Evolutionary conservation across 2,888 invertebrate genomes (phyloP).

Genomic region (Melipona bicolor): DNA sequence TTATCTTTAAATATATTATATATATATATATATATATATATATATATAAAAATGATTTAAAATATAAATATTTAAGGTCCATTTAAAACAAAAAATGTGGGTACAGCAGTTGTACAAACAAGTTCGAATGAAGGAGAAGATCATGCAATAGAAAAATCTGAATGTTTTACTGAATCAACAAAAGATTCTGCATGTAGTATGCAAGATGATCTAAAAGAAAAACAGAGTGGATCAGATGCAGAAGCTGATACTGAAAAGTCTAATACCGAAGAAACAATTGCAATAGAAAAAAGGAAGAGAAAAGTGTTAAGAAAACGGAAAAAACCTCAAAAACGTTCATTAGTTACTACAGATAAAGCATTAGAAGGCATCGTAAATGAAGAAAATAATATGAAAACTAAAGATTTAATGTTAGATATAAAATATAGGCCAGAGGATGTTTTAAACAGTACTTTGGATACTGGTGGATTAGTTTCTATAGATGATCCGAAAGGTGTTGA

Average conservation of each 20-base stretch:
- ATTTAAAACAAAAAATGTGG: slow-evolving; percentile 86
- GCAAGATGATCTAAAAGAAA: slow-evolving; percentile 84
- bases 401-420: slow-evolving; percentile 65
- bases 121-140: slow-evolving; percentile 84
- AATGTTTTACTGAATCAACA: slow-evolving; percentile 51
- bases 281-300: slow-evolving; percentile 85
- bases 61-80: slow-evolving; percentile 82
- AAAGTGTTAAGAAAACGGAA: slow-evolving; percentile 88
- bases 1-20: not conserved
- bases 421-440: slow-evolving; percentile 67
- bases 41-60: not conserved
- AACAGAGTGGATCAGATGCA: slow-evolving; percentile 80
- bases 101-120: slow-evolving; percentile 81
- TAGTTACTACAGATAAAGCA: slow-evolving; percentile 67
- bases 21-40: no score
- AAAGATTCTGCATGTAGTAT: slow-evolving; percentile 73
- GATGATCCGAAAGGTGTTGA: slow-evolving; percentile 73
- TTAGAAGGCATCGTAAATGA: slow-evolving; percentile 71
- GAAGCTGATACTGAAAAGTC: slow-evolving; percentile 85
- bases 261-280: slow-evolving; percentile 85
- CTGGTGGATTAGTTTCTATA: slow-evolving; percentile 57
- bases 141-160: slow-evolving; percentile 60
- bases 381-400: slow-evolving; percentile 68
- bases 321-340: slow-evolving; percentile 84
- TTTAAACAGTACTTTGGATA: slow-evolving; percentile 62